Percentiles rank a stretch among this genome's conserved stretches.
Conservation (phyloP, 1,140 invertebrate genomes). For the Scaptodrosophila lebanonensis region DNA sequence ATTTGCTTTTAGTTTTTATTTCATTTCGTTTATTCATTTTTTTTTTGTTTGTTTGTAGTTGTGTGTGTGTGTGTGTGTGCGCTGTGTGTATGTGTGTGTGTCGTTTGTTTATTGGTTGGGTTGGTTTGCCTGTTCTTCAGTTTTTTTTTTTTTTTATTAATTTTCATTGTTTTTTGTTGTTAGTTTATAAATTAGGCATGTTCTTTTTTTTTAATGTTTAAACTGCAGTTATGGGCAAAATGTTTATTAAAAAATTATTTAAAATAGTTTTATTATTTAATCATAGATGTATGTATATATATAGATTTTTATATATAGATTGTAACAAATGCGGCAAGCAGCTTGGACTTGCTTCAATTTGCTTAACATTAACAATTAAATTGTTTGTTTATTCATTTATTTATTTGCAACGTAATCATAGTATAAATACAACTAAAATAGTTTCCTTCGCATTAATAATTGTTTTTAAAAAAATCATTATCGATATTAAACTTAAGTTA, state of each 20-base stretch:
- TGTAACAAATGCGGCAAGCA: conserved; percentile 68
- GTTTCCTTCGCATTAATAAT: conserved; percentile 71
- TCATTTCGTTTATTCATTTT: conserved; percentile 18
- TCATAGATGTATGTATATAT: conserved; percentile 53
- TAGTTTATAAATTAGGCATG: not conserved
- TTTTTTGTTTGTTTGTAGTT: conserved; percentile 17
- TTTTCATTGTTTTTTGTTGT: conserved; percentile 15
- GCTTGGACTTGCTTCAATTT: conserved; percentile 51
- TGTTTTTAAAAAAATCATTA: conserved; percentile 70
- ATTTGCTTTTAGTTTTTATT: conserved; percentile 48
- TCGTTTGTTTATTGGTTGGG: conserved; percentile 12
- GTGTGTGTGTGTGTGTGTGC: too few relatives aligned
- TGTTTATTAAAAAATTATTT: conserved; percentile 70
- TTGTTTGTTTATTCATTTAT: conserved; percentile 14
- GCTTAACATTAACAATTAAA: conserved; percentile 61
- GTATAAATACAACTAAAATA: conserved; percentile 72
- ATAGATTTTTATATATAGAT: conserved; percentile 47
- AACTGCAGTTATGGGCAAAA: conserved; percentile 62
- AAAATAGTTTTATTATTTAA: conserved; percentile 42
- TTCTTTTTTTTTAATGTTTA: conserved; percentile 48
- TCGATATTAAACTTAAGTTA: conserved; percentile 65
- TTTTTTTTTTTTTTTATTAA: conserved; percentile 27
- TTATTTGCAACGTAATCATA: conserved; percentile 18
- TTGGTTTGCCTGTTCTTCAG: conserved; percentile 42
- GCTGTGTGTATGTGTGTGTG: conserved; percentile 20